phyloP scores from a whole-genome alignment of 2,888 invertebrate species.

The Pollenia griseotomentosa region DNA sequence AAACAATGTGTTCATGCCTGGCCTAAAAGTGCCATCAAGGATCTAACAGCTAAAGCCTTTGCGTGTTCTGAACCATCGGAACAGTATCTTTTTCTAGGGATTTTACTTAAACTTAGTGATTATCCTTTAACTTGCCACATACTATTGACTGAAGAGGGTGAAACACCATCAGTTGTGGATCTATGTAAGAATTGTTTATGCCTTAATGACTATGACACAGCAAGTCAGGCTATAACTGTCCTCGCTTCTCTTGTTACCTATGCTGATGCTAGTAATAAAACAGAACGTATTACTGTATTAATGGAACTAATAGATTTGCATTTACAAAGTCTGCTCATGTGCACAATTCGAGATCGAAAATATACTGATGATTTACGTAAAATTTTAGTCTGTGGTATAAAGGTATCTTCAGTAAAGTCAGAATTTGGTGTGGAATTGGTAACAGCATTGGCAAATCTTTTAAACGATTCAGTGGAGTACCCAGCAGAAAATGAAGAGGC shows the following conservation, averaged over 20 bases:
- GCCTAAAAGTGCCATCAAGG: slow-evolving; percentile 86
- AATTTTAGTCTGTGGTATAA: slow-evolving; percentile 88
- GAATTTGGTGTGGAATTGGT: slow-evolving; percentile 88
- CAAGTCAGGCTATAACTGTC: slow-evolving; percentile 83
- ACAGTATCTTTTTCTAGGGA: slow-evolving; percentile 82
- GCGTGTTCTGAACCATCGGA: slow-evolving; percentile 81
- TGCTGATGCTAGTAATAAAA: slow-evolving; percentile 76
- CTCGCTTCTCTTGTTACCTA: slow-evolving; percentile 80
- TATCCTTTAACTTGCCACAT: slow-evolving; percentile 83
- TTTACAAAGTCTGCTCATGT: slow-evolving; percentile 82
- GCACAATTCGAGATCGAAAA: slow-evolving; percentile 81
- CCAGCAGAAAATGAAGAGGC: slow-evolving; percentile 83
- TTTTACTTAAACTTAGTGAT: slow-evolving; percentile 82
- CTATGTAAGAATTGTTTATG: slow-evolving; percentile 82
- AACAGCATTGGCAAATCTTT: slow-evolving; percentile 86
- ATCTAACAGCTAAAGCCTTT: slow-evolving; percentile 81
- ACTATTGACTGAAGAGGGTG: slow-evolving; percentile 81
- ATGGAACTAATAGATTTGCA: slow-evolving; percentile 82
- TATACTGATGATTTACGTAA: slow-evolving; percentile 81
- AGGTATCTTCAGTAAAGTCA: slow-evolving; percentile 87
- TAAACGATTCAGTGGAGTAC: slow-evolving; percentile 82
- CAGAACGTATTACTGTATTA: slow-evolving; percentile 78
- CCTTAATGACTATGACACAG: slow-evolving; percentile 82
- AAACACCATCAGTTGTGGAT: slow-evolving; percentile 80
- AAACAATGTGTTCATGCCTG: slow-evolving; percentile 91